Evolutionary conservation across 2,797 vertebrate species (phyloP), one percentile per base, ranked within the genome.

Genomic region (Tolypeutes matacus): DNA sequence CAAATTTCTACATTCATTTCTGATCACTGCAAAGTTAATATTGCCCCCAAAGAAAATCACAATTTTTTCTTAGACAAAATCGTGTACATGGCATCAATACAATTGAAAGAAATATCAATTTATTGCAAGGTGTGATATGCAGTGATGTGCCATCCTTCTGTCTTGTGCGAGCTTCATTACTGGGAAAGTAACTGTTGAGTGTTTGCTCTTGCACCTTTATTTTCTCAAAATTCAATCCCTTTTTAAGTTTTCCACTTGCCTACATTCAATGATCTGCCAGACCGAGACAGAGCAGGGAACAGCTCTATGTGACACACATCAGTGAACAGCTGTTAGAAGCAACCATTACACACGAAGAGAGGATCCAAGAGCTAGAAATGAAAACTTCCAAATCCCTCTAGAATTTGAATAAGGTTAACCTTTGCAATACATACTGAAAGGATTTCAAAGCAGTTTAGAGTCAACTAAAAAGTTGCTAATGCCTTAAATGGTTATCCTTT

Each of bases 311-410:
- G 53, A 21, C 17, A 56, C 56, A 83, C n/a, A 42, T 65, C 76
- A 78, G 70, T 67, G n/a, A 90, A 72, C 46, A 91, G 58, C 18
- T 88, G 53, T 91, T 15, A 89, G 83, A 89, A 95, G 56, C 36
- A 77, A 64, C 69, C 23, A 86, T 64, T 49, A 76, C 7, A 91
- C 3, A 36, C 46, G 29, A 51, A 87, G 58, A 85, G 56, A 86
- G n/a, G 42, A 87, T 73, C 7, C 34, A 46, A 94, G 64, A 51
- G 91, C 5, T 18, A 90, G 56, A 91, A 62, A 60, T 18, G 36
- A 64, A 82, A 89, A 58, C 20, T 36, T 46, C 67, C 58, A 87
- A 25, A 88, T 51, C 67, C 53, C 20, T 93, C 39, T 77, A 86
- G 36, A 56, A 76, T 78, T 46, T 62, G 73, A 62, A 12, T 31